Evolutionary conservation across 2,113 vertebrate species (phyloP).

Genomic region (Pipa parva): DNA sequence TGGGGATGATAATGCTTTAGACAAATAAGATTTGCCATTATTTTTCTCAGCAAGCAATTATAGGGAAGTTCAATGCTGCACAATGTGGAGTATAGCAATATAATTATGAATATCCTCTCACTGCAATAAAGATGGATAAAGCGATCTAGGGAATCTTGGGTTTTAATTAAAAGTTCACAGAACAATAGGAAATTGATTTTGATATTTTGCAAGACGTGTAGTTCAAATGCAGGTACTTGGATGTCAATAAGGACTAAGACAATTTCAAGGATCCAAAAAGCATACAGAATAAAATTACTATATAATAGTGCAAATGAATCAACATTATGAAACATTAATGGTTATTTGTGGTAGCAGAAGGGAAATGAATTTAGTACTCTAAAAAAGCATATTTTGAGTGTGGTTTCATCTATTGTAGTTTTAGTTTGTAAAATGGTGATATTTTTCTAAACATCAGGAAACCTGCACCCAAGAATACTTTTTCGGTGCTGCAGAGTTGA

Average conservation of each 20-base stretch:
- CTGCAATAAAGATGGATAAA: conserved; percentile 28
- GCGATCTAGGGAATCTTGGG: conserved; percentile 20
- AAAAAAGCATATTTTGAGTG: too few species aligned
- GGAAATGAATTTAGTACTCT: too few species aligned
- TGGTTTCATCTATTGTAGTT: too few species aligned
- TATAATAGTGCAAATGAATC: too few species aligned
- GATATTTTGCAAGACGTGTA: conserved; percentile 23
- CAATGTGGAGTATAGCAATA: neutral
- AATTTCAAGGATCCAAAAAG: too few species aligned
- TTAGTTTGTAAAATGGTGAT: too few species aligned
- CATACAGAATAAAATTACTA: too few species aligned
- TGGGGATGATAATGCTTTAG: neutral
- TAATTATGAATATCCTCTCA: conserved; percentile 11
- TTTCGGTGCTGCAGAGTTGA: too few species aligned
- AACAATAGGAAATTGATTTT: conserved; percentile 35
- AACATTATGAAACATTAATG: too few species aligned
- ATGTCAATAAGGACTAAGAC: conserved; percentile 40
- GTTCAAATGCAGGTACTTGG: conserved; percentile 27
- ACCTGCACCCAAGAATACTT: too few species aligned
- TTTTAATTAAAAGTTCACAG: conserved; percentile 41
- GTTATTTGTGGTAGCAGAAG: too few species aligned
- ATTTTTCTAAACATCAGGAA: too few species aligned
- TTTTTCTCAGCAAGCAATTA: conserved; percentile 28
- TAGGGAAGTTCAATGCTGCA: conserved; percentile 4
- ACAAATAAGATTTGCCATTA: conserved; percentile 9